Percentiles rank a stretch among this genome's conserved stretches.
These are phyloP conservation scores for Gnathonemus longibarbis DNA, from an alignment of 2,113 vertebrate species.

Conservation along the genomic window DNA sequence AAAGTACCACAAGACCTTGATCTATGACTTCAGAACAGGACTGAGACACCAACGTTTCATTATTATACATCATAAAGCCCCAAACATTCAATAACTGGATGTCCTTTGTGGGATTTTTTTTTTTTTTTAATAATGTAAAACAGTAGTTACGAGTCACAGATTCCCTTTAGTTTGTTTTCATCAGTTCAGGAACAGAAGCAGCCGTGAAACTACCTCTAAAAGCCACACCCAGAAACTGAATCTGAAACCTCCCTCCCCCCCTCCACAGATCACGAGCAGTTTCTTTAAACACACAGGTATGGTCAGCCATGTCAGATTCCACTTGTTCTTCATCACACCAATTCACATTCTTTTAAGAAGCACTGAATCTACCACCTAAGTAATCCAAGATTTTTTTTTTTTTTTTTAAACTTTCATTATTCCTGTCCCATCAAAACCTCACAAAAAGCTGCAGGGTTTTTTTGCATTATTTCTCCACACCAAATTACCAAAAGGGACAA, in stretches of 20 bases:
- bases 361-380: neutral
- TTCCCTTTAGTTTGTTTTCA: neutral
- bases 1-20: neutral
- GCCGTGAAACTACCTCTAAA: constrained; percentile 31
- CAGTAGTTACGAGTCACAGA: neutral
- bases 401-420: neutral
- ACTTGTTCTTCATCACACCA: constrained; percentile 10
- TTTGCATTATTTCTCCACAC: neutral
- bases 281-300: constrained; percentile 18
- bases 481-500: neutral
- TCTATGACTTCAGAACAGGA: neutral
- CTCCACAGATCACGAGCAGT: neutral
- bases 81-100: neutral
- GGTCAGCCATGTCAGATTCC: constrained; percentile 33
- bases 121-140: no score
- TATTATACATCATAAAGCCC: neutral
- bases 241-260: constrained; percentile 25
- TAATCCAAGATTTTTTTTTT: neutral
- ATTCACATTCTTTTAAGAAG: neutral
- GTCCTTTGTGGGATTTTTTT: neutral
- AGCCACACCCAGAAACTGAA: constrained; percentile 59
- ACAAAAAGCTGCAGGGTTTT: neutral
- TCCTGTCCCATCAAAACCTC: neutral
- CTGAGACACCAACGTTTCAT: neutral
- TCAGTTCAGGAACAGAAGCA: neutral